A percentile compares a stretch with the other conserved stretches of the same genome.
Conservation (phyloP, 2,797 vertebrate species). For the Epinephelus coioides region DNA sequence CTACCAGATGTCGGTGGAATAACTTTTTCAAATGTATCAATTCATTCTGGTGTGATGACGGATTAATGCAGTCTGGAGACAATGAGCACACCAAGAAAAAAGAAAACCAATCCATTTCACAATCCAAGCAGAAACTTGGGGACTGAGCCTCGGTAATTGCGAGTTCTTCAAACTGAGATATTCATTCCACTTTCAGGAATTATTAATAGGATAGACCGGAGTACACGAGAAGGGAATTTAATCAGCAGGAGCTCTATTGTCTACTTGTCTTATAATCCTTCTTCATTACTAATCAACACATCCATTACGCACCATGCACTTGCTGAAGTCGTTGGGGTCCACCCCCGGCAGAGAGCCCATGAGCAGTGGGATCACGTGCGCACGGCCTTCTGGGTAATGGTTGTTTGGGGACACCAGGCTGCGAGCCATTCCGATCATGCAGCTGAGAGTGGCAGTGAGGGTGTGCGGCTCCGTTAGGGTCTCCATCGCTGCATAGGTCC, state of each 20-base stretch:
- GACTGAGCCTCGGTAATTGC: constrained; percentile 60
- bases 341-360: constrained; percentile 97
- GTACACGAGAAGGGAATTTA: constrained; percentile 57
- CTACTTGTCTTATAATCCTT: constrained; percentile 63
- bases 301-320: constrained; percentile 94
- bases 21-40: constrained; percentile 50
- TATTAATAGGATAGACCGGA: constrained; percentile 68
- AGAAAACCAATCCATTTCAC: constrained; percentile 64
- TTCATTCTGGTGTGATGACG: constrained; percentile 47
- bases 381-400: constrained; percentile 95
- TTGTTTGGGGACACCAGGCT: constrained; percentile 92
- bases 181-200: constrained; percentile 68
- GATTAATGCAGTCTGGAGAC: constrained; percentile 64
- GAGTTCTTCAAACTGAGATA: constrained; percentile 71
- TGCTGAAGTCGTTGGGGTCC: constrained; percentile 99
- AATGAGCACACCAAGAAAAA: constrained; percentile 50
- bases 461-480: constrained; percentile 98
- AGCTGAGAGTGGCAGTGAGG: constrained; percentile 96
- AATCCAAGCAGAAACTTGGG: constrained; percentile 59
- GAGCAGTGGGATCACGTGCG: constrained; percentile 94
- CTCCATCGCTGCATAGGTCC: constrained; percentile 96
- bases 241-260: constrained; percentile 60
- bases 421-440: constrained; percentile 96
- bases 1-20: constrained; percentile 39
- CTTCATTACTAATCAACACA: constrained; percentile 67